Percentiles rank a stretch among this genome's conserved stretches.
These are phyloP conservation scores for Meloidogyne floridensis DNA, from an alignment of 1,140 invertebrate species.

Conservation along the genomic window DNA sequence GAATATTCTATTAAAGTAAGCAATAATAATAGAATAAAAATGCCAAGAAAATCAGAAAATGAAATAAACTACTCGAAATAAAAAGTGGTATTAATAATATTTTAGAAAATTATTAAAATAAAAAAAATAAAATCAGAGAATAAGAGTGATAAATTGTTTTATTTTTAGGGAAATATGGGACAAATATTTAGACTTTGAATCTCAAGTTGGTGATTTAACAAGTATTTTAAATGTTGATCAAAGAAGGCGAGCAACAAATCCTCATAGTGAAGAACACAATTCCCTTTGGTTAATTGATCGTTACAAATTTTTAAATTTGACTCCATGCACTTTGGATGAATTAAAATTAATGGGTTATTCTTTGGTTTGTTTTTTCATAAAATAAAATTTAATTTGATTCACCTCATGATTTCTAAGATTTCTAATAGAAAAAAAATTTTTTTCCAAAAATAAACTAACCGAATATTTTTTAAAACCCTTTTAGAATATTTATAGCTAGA, in stretches of 20 bases:
- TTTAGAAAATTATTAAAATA: no score
- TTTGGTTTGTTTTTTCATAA: not conserved
- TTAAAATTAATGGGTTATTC: conserved; percentile 61
- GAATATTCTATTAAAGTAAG: no score
- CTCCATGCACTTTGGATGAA: conserved; percentile 60
- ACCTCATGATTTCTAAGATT: not conserved
- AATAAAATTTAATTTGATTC: conserved; percentile 34
- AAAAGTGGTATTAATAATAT: no score
- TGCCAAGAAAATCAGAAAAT: no score
- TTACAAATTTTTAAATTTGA: conserved; percentile 63
- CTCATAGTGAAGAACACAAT: conserved; percentile 69
- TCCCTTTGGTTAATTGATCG: conserved; percentile 60
- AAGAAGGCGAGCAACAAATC: conserved; percentile 84
- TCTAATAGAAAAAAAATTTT: no score
- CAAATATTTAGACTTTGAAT: conserved; percentile 95
- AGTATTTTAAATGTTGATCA: conserved; percentile 97
- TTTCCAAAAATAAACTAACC: no score
- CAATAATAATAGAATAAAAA: no score
- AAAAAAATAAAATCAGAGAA: no score
- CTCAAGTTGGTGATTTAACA: conserved; percentile 94
- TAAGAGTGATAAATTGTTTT: not conserved
- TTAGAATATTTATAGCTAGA: no score
- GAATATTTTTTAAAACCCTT: no score
- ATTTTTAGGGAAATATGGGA: conserved; percentile 91
- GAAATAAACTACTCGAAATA: no score